These are phyloP conservation scores for Tiphia femorata DNA, from an alignment of 2,888 invertebrate species.

Conservation along the genomic window DNA sequence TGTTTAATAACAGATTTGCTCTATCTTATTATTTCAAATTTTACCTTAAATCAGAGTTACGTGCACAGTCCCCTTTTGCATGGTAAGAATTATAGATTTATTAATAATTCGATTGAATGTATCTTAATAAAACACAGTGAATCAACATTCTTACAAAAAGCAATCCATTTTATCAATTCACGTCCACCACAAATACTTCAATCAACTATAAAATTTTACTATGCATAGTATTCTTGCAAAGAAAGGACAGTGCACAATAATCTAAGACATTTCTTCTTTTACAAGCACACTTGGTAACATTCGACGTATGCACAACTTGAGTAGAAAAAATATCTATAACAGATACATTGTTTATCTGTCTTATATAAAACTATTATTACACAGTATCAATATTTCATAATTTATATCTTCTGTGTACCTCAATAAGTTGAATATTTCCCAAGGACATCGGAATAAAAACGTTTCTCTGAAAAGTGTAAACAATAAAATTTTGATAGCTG, in stretches of 20 bases:
- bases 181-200: constrained; percentile 5
- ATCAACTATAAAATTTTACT: too few species aligned
- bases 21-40: constrained; percentile 28
- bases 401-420: constrained; percentile 29
- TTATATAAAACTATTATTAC: constrained; percentile 59
- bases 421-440: constrained; percentile 34
- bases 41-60: constrained; percentile 33
- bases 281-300: constrained; percentile 54
- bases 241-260: constrained; percentile 52
- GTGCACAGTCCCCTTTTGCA: constrained; percentile 45
- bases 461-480: constrained; percentile 21
- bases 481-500: constrained; percentile 25
- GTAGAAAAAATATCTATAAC: constrained; percentile 63
- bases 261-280: constrained; percentile 45
- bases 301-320: constrained; percentile 56
- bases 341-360: constrained; percentile 55
- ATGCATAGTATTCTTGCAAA: constrained; percentile 30
- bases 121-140: neutral
- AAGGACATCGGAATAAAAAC: constrained; percentile 15
- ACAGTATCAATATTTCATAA: constrained; percentile 49
- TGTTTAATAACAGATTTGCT: constrained; percentile 39
- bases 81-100: constrained; percentile 7
- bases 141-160: too few species aligned
- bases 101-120: neutral
- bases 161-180: constrained; percentile 4